These are phyloP conservation scores for Scomberomorus guttatus DNA, from an alignment of 2,797 vertebrate species.

Conservation along the genomic window DNA sequence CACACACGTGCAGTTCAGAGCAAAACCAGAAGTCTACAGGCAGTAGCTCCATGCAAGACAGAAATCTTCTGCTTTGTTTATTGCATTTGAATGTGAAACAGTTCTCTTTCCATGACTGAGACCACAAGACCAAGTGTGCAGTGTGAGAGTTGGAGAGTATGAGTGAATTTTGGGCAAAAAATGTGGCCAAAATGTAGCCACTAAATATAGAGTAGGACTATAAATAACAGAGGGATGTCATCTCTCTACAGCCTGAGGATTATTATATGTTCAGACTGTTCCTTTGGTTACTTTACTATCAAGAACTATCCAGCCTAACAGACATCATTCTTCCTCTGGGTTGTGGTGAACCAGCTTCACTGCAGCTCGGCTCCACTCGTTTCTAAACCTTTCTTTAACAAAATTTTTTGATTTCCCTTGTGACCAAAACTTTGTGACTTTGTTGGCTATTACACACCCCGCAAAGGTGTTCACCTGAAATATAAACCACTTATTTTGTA, in stretches of 20 bases:
- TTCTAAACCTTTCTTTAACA: background rate
- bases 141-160: background rate
- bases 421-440: background rate
- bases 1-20: conserved; percentile 12
- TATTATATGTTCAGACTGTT: background rate
- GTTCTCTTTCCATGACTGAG: conserved; percentile 42
- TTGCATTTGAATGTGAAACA: background rate
- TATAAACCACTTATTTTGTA: background rate
- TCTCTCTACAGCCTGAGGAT: conserved; percentile 17
- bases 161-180: conserved; percentile 15
- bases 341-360: background rate
- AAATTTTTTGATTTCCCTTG: background rate
- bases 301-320: background rate
- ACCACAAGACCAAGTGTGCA: conserved; percentile 16
- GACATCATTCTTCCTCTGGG: background rate
- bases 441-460: background rate
- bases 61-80: background rate
- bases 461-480: background rate
- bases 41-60: background rate
- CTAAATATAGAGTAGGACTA: conserved; percentile 46
- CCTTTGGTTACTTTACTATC: background rate
- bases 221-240: conserved; percentile 20
- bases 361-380: background rate
- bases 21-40: conserved; percentile 13
- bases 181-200: conserved; percentile 1